Conservation (phyloP, 1,140 invertebrate genomes). For the Marisa cornuarietis region DNA sequence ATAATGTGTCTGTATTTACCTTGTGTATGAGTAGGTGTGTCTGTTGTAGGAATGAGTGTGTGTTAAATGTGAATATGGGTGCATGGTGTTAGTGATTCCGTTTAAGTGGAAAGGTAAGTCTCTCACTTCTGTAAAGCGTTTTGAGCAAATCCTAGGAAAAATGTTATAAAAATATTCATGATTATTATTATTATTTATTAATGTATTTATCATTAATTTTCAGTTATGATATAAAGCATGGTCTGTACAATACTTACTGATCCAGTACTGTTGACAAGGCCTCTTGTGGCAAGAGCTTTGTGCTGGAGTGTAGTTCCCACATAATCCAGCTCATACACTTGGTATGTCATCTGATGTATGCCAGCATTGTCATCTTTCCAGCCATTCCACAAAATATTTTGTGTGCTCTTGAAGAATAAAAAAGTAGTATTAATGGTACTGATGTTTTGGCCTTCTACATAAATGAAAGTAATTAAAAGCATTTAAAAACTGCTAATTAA, state of each 20-base stretch:
- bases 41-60: too few relatives aligned
- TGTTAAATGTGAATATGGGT: too few relatives aligned
- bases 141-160: neutral
- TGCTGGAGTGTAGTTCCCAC: neutral
- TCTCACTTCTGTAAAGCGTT: neutral
- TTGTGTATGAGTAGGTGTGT: too few relatives aligned
- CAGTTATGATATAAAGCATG: neutral
- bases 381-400: conserved; percentile 31
- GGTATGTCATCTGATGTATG: conserved; percentile 23
- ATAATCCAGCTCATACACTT: conserved; percentile 20
- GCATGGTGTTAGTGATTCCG: too few relatives aligned
- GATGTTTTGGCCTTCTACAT: neutral
- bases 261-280: neutral
- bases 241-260: neutral
- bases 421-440: neutral
- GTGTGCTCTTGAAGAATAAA: conserved; percentile 11
- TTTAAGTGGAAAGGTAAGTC: too few relatives aligned
- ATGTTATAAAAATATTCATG: neutral
- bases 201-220: neutral
- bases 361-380: conserved; percentile 39
- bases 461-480: neutral
- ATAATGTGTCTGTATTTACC: too few relatives aligned
- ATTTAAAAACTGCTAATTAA: neutral
- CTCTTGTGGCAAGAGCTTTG: neutral
- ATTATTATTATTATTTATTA: neutral